Conservation (phyloP, 2,113 vertebrate genomes). For the Sapayoa aenigma region DNA sequence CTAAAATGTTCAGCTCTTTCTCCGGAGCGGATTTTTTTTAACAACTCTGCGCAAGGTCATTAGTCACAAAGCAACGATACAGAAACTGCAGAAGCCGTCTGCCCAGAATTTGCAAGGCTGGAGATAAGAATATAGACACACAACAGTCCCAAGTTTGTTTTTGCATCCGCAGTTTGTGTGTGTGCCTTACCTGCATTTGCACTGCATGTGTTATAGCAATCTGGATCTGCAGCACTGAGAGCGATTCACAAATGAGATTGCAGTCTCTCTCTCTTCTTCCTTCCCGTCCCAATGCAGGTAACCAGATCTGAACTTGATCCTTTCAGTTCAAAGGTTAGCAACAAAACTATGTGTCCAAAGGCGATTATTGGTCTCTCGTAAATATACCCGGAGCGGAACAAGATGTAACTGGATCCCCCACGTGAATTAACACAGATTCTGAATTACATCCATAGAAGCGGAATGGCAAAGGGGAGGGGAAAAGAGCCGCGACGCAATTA, state of each 20-base stretch:
- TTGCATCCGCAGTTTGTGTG: constrained; percentile 77
- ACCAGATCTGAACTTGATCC: constrained; percentile 84
- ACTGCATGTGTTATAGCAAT: constrained; percentile 85
- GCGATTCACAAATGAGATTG: constrained; percentile 96
- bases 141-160: constrained; percentile 76
- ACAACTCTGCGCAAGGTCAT: constrained; percentile 84
- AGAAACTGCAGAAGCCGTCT: constrained; percentile 66
- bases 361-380: constrained; percentile 48
- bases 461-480: constrained; percentile 55
- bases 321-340: constrained; percentile 82
- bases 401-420: constrained; percentile 57
- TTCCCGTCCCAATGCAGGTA: constrained; percentile 79
- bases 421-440: constrained; percentile 71
- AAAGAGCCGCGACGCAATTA: constrained; percentile 14
- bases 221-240: constrained; percentile 91
- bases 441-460: constrained; percentile 70
- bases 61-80: constrained; percentile 74
- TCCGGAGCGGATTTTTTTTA: constrained; percentile 67
- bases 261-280: constrained; percentile 76
- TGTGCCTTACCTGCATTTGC: constrained; percentile 89
- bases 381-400: constrained; percentile 40
- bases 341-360: constrained; percentile 62
- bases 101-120: constrained; percentile 27
- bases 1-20: constrained; percentile 63
- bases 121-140: background rate